A percentile compares a stretch with the other conserved stretches of the same genome.
Conservation (phyloP, 2,113 vertebrate species). For the Osmerus mordax region DNA sequence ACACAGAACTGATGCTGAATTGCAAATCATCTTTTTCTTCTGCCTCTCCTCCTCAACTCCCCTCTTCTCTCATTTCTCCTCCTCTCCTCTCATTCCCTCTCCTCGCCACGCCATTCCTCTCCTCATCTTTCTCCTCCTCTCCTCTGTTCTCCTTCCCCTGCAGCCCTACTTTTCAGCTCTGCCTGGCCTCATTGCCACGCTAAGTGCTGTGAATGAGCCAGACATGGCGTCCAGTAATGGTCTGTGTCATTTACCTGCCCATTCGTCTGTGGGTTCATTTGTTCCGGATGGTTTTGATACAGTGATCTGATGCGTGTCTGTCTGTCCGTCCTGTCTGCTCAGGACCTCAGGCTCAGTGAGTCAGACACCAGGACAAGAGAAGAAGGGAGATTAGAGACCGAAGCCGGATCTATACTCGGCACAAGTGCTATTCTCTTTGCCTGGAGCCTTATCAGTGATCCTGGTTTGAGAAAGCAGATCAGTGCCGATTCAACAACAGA, state of each 20-base stretch:
- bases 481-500: constrained; percentile 25
- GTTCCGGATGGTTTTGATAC: constrained; percentile 28
- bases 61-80: too few relatives aligned
- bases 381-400: constrained; percentile 34
- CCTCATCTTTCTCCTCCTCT: too few relatives aligned
- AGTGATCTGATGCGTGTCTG: constrained; percentile 27
- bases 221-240: constrained; percentile 43
- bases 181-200: constrained; percentile 49
- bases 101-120: background rate
- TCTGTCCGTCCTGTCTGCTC: constrained; percentile 28
- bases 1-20: too few relatives aligned
- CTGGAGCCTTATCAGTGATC: too few relatives aligned
- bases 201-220: constrained; percentile 45
- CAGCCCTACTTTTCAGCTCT: background rate
- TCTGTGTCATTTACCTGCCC: constrained; percentile 41
- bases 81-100: background rate
- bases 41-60: too few relatives aligned
- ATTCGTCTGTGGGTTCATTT: background rate
- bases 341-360: too few relatives aligned
- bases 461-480: constrained; percentile 2
- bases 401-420: constrained; percentile 35
- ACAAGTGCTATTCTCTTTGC: background rate
- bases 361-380: constrained; percentile 3
- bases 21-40: too few relatives aligned
- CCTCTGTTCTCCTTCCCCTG: background rate